Conservation (phyloP, 2,113 vertebrate genomes). For the Himantopus leucocephalus region DNA sequence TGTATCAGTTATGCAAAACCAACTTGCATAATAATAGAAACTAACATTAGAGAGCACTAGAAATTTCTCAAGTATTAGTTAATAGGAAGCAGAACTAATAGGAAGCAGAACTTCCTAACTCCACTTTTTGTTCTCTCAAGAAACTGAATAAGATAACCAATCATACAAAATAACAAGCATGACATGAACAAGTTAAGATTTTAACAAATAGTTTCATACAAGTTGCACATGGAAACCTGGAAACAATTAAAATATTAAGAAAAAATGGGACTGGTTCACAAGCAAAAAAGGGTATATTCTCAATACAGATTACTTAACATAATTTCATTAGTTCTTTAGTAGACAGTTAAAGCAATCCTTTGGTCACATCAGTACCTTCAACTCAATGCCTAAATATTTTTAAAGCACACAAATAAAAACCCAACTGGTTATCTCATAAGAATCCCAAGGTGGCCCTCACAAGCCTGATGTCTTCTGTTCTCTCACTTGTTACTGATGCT, state of each 20-base stretch:
- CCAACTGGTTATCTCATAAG: neutral
- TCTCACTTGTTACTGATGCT: neutral
- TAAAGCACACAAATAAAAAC: neutral
- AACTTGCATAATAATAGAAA: neutral
- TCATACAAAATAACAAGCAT: neutral
- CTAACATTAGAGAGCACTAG: neutral
- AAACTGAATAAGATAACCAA: neutral
- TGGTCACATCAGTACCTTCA: neutral
- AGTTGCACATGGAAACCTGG: neutral
- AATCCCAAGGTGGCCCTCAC: neutral
- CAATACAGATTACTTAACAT: neutral
- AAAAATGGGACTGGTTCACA: neutral
- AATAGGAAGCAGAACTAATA: neutral
- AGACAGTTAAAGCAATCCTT: neutral
- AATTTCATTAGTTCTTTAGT: neutral
- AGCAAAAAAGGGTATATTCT: neutral
- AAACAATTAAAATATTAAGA: neutral
- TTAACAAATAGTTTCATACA: neutral
- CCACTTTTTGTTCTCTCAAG: neutral
- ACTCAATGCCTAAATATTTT: neutral
- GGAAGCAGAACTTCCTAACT: neutral
- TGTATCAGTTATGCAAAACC: neutral
- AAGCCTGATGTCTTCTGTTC: neutral
- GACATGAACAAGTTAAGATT: neutral
- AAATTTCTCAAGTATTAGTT: neutral